Evolutionary conservation across 2,797 vertebrate species (phyloP).

Genomic region (Rhyacichthys aspro): DNA sequence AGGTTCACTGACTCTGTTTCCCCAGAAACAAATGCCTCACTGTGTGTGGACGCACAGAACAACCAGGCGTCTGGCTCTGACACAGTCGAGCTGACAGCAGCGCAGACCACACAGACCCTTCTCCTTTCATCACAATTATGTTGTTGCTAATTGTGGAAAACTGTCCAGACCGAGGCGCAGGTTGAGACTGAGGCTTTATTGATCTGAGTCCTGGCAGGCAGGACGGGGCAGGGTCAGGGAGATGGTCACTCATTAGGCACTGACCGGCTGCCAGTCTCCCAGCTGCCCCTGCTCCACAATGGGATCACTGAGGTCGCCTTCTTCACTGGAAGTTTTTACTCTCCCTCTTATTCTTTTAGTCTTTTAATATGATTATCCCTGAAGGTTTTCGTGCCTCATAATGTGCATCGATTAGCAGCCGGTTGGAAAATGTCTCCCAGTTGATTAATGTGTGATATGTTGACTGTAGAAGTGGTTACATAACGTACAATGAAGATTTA

Average conservation of each 20-base stretch:
- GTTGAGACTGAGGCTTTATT: slow-evolving; percentile 50
- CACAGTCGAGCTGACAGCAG: slow-evolving; percentile 36
- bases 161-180: slow-evolving; percentile 45
- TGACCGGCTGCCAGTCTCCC: slow-evolving; percentile 64
- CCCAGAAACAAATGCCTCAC: slow-evolving; percentile 52
- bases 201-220: slow-evolving; percentile 34
- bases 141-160: slow-evolving; percentile 60
- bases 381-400: slow-evolving; percentile 13
- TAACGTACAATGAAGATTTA: too few species aligned
- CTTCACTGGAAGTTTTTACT: slow-evolving; percentile 2
- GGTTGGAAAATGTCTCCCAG: slow-evolving; percentile 23
- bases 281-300: slow-evolving; percentile 55
- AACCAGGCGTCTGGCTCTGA: slow-evolving; percentile 46
- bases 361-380: neutral
- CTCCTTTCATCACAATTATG: slow-evolving; percentile 59
- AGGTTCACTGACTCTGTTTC: slow-evolving; percentile 34
- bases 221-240: slow-evolving; percentile 53
- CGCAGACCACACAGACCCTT: slow-evolving; percentile 53
- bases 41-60: slow-evolving; percentile 39
- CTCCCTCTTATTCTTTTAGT: neutral
- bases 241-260: slow-evolving; percentile 68
- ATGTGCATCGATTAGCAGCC: slow-evolving; percentile 3
- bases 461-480: too few species aligned
- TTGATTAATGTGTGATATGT: too few species aligned
- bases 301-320: slow-evolving; percentile 30